phyloP scores from a whole-genome alignment of 2,113 vertebrate genomes.

The Cyanoliseus patagonus region DNA sequence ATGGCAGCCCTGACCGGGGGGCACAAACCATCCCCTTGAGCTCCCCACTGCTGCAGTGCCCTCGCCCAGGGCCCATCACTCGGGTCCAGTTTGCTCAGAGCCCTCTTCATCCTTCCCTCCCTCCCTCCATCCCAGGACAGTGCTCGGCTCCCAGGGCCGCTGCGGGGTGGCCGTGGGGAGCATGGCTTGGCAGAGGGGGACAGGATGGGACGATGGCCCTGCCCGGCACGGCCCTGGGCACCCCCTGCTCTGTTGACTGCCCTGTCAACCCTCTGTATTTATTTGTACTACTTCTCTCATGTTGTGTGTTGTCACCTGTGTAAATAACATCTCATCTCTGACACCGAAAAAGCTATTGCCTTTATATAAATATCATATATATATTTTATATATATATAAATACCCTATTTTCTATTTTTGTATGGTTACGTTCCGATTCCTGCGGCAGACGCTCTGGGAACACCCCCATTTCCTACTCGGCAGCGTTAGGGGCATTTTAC shows the following conservation, averaged over 20 bases:
- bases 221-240: not conserved
- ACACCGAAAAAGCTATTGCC: constrained; percentile 73
- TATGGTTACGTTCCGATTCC: constrained; percentile 72
- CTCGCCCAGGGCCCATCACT: not conserved
- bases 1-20: not conserved
- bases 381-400: constrained; percentile 70
- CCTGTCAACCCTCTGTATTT: constrained; percentile 19
- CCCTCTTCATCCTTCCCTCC: not conserved
- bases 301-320: constrained; percentile 34
- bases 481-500: constrained; percentile 29
- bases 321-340: constrained; percentile 75
- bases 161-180: not conserved
- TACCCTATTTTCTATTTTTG: constrained; percentile 87
- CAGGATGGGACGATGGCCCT: not conserved
- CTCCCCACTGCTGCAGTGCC: not conserved
- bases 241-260: not conserved
- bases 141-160: not conserved
- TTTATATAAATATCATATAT: constrained; percentile 75
- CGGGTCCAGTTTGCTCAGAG: not conserved
- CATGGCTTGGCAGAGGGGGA: not conserved
- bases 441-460: constrained; percentile 38
- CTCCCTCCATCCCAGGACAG: not conserved
- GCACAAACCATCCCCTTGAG: rapidly evolving
- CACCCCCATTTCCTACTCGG: not conserved
- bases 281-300: constrained; percentile 35